These are phyloP conservation scores for Pristis pectinata DNA, from an alignment of 2,797 vertebrate species.

Conservation along the genomic window DNA sequence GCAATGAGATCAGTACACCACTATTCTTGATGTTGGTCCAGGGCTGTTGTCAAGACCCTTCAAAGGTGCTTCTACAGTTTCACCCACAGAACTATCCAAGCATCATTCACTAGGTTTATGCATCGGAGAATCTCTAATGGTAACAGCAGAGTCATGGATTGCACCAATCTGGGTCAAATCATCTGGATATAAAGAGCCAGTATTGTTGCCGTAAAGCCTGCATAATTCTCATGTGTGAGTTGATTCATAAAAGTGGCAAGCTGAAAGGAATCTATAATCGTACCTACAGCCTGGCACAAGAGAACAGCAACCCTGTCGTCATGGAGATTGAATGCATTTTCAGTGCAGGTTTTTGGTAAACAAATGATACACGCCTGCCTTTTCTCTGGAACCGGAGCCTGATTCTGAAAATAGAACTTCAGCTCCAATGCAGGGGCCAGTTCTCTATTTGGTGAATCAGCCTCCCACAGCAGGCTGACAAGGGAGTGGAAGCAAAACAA, in stretches of 20 bases:
- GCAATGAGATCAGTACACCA: not conserved
- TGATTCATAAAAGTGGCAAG: conserved; percentile 19
- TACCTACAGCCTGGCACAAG: not conserved
- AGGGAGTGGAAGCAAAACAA: not conserved
- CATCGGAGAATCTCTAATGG: not conserved
- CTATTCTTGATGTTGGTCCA: not conserved
- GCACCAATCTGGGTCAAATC: not conserved
- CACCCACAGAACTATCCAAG: not conserved
- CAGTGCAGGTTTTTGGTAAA: not conserved
- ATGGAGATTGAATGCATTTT: conserved; percentile 2
- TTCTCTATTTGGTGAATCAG: not conserved
- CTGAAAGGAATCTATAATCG: not conserved
- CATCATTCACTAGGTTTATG: not conserved
- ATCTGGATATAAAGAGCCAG: not conserved
- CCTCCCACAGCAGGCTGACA: not conserved
- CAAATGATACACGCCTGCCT: not conserved
- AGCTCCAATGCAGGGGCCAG: not conserved
- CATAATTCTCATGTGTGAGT: not conserved
- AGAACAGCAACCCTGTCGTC: not conserved
- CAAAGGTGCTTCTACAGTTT: not conserved
- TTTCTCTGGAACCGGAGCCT: not conserved
- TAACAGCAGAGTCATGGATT: not conserved
- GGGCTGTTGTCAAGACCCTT: not conserved
- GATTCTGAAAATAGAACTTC: not conserved
- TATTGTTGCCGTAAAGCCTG: not conserved